These are phyloP conservation scores for Epinotia bilunana DNA, from an alignment of 2,888 invertebrate species.

Conservation along the genomic window DNA sequence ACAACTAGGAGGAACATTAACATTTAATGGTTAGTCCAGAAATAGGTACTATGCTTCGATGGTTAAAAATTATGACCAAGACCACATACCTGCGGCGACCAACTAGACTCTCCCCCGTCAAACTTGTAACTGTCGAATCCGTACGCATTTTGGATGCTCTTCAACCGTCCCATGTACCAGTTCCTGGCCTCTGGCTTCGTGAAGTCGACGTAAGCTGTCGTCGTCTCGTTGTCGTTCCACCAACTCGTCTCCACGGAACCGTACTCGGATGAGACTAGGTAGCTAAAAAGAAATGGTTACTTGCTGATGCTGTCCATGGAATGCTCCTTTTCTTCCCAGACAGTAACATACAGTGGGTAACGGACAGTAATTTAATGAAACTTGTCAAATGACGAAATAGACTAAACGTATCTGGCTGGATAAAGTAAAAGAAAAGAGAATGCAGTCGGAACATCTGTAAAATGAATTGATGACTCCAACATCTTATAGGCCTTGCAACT, in stretches of 20 bases:
- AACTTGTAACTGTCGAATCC: slow-evolving; percentile 92
- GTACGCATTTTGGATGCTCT: slow-evolving; percentile 80
- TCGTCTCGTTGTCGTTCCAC: slow-evolving; percentile 81
- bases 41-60: not conserved
- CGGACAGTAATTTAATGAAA: too few species aligned
- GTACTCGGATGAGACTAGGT: slow-evolving; percentile 75
- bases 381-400: too few species aligned
- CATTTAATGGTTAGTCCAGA: too few species aligned
- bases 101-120: slow-evolving; percentile 90
- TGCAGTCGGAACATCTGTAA: too few species aligned
- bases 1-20: too few species aligned
- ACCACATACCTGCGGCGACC: slow-evolving; percentile 82
- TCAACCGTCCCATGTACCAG: slow-evolving; percentile 84
- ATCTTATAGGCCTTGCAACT: too few species aligned
- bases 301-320: not conserved
- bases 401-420: too few species aligned
- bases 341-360: too few species aligned
- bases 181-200: slow-evolving; percentile 86
- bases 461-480: too few species aligned
- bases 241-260: slow-evolving; percentile 80
- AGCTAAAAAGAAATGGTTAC: slow-evolving; percentile 58
- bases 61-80: not conserved
- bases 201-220: slow-evolving; percentile 87
- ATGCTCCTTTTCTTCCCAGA: too few species aligned
- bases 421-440: too few species aligned